Conservation (phyloP, 2,888 invertebrate species). For the Melikaiella ostensackeni region DNA sequence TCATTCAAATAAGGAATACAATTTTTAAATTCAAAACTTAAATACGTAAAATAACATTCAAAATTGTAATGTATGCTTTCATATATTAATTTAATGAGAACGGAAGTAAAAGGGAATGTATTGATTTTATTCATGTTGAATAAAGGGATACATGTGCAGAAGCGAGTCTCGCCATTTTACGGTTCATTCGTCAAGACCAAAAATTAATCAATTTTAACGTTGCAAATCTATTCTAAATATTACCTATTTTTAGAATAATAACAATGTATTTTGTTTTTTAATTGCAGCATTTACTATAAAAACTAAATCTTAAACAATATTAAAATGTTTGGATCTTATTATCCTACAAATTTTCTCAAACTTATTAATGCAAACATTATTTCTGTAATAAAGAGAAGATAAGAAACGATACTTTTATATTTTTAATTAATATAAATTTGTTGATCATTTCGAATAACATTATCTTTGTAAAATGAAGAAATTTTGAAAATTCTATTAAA, state of each 20-base stretch:
- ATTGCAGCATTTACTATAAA: too few species aligned
- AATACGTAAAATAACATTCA: neutral
- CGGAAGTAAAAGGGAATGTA: constrained; percentile 18
- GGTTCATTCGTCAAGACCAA: neutral
- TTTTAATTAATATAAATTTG: too few species aligned
- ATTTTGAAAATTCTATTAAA: too few species aligned
- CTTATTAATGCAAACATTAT: too few species aligned
- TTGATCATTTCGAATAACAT: too few species aligned
- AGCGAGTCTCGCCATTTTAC: constrained; percentile 9
- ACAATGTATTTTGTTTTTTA: neutral
- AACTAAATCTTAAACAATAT: too few species aligned
- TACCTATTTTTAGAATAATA: neutral
- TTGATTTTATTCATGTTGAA: constrained; percentile 34
- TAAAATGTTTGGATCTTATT: too few species aligned
- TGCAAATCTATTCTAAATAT: neutral
- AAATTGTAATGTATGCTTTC: neutral
- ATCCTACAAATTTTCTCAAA: too few species aligned
- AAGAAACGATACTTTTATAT: too few species aligned
- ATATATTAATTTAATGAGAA: constrained; percentile 25
- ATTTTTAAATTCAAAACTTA: neutral
- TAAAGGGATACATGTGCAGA: constrained; percentile 36
- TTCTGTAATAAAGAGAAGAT: too few species aligned
- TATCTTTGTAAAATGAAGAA: too few species aligned
- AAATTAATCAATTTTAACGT: neutral
- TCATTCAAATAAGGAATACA: neutral